Percentiles rank a stretch among this genome's conserved stretches.
These are phyloP conservation scores for Protobothrops mucrosquamatus DNA, from an alignment of 2,113 vertebrate species.

Conservation along the genomic window DNA sequence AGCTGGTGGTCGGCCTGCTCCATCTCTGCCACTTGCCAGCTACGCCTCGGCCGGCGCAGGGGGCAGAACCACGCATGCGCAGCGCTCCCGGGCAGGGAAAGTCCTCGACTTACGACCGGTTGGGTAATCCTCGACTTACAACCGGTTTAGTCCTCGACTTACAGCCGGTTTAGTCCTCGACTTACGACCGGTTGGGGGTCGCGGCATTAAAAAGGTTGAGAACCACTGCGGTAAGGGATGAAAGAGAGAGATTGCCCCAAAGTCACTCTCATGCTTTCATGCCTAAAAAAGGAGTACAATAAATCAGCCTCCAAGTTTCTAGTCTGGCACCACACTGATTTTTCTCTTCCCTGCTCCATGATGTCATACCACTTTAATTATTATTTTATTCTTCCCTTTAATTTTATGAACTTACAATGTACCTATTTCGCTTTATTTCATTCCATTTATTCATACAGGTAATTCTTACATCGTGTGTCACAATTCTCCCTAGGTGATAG, in stretches of 20 bases:
- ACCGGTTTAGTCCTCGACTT: too few species aligned
- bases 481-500: background rate
- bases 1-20: too few species aligned
- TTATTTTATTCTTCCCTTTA: background rate
- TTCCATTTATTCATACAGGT: background rate
- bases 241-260: background rate
- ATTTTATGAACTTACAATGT: background rate
- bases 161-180: too few species aligned
- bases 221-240: background rate
- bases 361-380: background rate
- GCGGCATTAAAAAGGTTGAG: too few species aligned
- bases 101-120: too few species aligned
- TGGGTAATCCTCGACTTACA: too few species aligned
- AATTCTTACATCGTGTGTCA: background rate
- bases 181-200: too few species aligned
- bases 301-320: background rate
- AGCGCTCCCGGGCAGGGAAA: too few species aligned
- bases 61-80: too few species aligned
- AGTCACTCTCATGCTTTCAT: background rate
- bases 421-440: background rate
- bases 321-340: background rate
- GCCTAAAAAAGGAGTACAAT: background rate
- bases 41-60: too few species aligned
- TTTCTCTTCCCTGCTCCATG: background rate
- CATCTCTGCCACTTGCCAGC: too few species aligned